phyloP scores from a whole-genome alignment of 2,113 vertebrate genomes.

The Percopsis transmontana region DNA sequence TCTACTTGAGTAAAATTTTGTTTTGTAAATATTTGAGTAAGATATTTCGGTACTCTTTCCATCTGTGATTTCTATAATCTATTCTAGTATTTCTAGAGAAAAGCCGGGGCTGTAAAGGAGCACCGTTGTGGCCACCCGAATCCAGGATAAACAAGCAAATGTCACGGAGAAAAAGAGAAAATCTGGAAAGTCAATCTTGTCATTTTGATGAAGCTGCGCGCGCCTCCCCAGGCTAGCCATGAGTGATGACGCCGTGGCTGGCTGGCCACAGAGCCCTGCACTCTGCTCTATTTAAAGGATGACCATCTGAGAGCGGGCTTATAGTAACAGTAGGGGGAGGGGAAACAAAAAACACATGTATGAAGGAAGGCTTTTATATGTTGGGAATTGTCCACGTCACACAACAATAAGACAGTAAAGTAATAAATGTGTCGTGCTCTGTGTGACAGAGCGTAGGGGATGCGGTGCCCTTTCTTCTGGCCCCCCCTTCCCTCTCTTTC shows the following conservation, averaged over 20 bases:
- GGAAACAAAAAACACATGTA: constrained; percentile 22
- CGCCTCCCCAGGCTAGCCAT: constrained; percentile 59
- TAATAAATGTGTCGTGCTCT: constrained; percentile 40
- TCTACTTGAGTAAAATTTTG: no score
- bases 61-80: no score
- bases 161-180: constrained; percentile 65
- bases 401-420: constrained; percentile 30
- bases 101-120: background rate
- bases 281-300: constrained; percentile 69
- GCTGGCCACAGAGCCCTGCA: constrained; percentile 59
- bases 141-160: constrained; percentile 62
- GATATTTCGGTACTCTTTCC: no score
- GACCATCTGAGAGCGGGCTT: constrained; percentile 46
- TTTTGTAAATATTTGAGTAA: no score
- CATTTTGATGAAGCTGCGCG: constrained; percentile 71
- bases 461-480: constrained; percentile 38
- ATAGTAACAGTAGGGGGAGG: constrained; percentile 4
- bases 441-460: constrained; percentile 46
- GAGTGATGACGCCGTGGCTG: constrained; percentile 62
- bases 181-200: constrained; percentile 73
- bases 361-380: constrained; percentile 22
- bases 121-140: constrained; percentile 27
- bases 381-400: constrained; percentile 21
- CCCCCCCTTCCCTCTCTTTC: constrained; percentile 53
- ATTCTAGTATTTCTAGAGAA: constrained; percentile 24